phyloP scores from a whole-genome alignment of 2,113 vertebrate species.

The Colius striatus region DNA sequence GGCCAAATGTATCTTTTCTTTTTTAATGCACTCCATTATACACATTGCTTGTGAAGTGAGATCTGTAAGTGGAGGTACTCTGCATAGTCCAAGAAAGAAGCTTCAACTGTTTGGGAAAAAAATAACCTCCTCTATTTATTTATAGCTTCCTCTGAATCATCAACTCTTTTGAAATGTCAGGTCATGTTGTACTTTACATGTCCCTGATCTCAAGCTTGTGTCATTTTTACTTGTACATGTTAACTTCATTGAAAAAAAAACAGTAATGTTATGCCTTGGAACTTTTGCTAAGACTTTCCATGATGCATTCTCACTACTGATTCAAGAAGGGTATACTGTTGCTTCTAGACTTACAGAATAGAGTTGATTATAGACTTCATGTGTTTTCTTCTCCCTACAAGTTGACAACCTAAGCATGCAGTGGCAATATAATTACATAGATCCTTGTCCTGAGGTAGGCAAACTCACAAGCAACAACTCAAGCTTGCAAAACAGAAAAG shows the following conservation, averaged over 20 bases:
- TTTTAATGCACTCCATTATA: not conserved
- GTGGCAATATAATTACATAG: not conserved
- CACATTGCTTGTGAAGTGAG: not conserved
- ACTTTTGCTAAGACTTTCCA: not conserved
- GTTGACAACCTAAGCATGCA: not conserved
- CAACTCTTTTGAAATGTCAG: not conserved
- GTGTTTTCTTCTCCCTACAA: not conserved
- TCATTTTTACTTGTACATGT: not conserved
- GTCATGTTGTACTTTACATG: not conserved
- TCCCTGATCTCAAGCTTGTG: not conserved
- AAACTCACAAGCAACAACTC: not conserved
- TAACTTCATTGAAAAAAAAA: not conserved
- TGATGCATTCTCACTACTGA: not conserved
- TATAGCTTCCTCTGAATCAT: not conserved
- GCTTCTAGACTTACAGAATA: not conserved
- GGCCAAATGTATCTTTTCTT: not conserved
- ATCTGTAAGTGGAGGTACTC: constrained; percentile 1
- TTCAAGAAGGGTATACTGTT: not conserved
- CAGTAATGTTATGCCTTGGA: not conserved
- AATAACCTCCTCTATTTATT: constrained; percentile 22
- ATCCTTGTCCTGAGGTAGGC: not conserved
- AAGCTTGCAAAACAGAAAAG: not conserved
- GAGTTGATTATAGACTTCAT: not conserved
- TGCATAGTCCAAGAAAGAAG: constrained; percentile 8
- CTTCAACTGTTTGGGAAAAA: not conserved